phyloP scores from a whole-genome alignment of 2,113 vertebrate genomes.

The Cyanistes caeruleus region DNA sequence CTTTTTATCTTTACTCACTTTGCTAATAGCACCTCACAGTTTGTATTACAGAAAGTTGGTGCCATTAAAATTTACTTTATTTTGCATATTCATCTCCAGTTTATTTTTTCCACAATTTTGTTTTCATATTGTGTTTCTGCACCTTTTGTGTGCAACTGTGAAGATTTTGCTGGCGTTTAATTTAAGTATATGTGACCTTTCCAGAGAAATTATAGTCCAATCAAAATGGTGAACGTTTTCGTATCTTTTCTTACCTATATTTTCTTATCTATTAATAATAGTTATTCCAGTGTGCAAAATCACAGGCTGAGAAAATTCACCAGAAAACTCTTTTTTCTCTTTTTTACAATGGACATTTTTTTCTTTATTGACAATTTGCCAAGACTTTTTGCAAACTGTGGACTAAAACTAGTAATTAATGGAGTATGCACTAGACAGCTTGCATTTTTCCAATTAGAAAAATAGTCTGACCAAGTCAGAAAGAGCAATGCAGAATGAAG shows the following conservation, averaged over 20 bases:
- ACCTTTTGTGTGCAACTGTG: neutral
- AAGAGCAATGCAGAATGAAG: neutral
- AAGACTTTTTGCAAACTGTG: neutral
- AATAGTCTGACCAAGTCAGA: neutral
- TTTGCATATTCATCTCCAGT: neutral
- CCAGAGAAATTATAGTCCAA: neutral
- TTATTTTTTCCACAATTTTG: neutral
- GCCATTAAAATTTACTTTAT: neutral
- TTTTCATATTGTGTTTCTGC: neutral
- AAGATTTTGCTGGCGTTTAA: neutral
- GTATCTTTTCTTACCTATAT: neutral
- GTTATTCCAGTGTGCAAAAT: neutral
- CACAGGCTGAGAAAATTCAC: neutral
- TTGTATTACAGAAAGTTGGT: neutral
- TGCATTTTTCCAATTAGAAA: neutral
- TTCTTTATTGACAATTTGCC: neutral
- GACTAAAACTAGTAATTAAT: neutral
- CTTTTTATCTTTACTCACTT: neutral
- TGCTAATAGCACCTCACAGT: slow-evolving; percentile 1
- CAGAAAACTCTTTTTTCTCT: neutral
- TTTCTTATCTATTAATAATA: neutral
- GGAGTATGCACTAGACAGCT: neutral
- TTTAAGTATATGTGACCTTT: neutral
- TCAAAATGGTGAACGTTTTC: neutral
- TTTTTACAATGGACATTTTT: neutral